Base-by-base conservation (phyloP, 1,140 invertebrate species). In the Plectrocnemia conspersa region DNA sequence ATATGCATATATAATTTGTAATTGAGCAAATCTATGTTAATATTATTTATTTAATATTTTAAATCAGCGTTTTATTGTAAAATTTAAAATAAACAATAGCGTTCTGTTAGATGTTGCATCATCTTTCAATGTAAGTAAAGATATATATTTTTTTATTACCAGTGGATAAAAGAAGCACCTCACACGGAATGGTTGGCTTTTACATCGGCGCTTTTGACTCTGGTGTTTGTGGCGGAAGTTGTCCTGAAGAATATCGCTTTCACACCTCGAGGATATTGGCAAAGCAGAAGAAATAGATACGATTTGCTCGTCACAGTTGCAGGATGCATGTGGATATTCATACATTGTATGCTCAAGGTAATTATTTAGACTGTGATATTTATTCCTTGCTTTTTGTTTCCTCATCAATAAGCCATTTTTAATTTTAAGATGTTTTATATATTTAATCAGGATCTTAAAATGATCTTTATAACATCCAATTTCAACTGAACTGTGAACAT, bases 181-280 rank as follows among this genome's bases (percentile, higher is more conserved):
- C 77, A 89, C 62, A 94, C 92, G 9, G 84, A 86, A 65, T 78
- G 83, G 36, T 72, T 97, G 57, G 94, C 93, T 23, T 84, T 87
- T 19, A 79, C 96, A 15, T 95, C 92, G 19, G 91, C 90, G 32
- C 77, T 88, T 46, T 80, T 97, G 42, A 91, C 86, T 21, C 72
- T 89, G 58, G 81, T 91, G 41, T 94, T 93, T 75, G 82, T 91
- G n/a, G 78, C 89, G 60, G 89, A 98, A 81, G 94, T 98, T 25
- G 79, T 98, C 13, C 93, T 99, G 84, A 99, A 99, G 79, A 93
- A 93, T 15, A 91, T 97, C 53, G 97, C 97, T n/a, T 97, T 99
- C 73, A 98, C 94, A 24, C 90, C 94, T 52, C 80, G 88, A 58
- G 97, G 97, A 35, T 99, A 99, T 76, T 98, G 96, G 90, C 96